Evolutionary conservation across 2,888 invertebrate genomes (phyloP), one percentile per base, ranked within the genome.

Genomic region (Lymantria monacha): DNA sequence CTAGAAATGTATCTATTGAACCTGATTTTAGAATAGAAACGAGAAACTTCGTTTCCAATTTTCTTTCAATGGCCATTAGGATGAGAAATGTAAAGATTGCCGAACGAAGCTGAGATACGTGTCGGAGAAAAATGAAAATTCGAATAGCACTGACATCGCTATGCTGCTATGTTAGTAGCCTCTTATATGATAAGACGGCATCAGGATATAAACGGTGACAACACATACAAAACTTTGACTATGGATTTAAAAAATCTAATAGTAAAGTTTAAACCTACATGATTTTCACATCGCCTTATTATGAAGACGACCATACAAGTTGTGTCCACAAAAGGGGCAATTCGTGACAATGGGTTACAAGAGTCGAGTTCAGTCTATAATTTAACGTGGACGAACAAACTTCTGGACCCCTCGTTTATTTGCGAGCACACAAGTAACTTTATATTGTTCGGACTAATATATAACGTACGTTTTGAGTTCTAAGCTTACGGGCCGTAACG

Each of bases 61-160:
- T 90, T 88, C 90, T 87, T 81, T 83, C 84, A 86, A 88, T 90
- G 86, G 89, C 90, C 87, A 90, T 91, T 91, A 89, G 85, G 87
- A 90, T 89, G 90, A 90, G 85, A 88, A 91, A 90, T 89, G 89
- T 87, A 89, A 88, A 89, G 88, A 87, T 87, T 87, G 83, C 79
- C 82, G 81, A 74, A 78, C 79, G 85, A 83, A 87, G 79, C 83
- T 87, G 83, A 86, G 87, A 87, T 89, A 87, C 88, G 85, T 85
- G 85, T 87, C 85, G 75, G 81, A 79, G 79, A 85, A 88, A 87
- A 89, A 88, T 87, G 83, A 87, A 90, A 87, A 86, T 87, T 83
- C 79, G 78, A 84, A 85, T 81, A 81, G 76, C 83, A 83, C 81
- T 81, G 78, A 79, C 79, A 74, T 66, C 69, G 73, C 76, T 73